Percentiles rank a stretch among this genome's conserved stretches.
Conservation (phyloP, 2,888 invertebrate species). For the Lycocerus yunnanus region DNA sequence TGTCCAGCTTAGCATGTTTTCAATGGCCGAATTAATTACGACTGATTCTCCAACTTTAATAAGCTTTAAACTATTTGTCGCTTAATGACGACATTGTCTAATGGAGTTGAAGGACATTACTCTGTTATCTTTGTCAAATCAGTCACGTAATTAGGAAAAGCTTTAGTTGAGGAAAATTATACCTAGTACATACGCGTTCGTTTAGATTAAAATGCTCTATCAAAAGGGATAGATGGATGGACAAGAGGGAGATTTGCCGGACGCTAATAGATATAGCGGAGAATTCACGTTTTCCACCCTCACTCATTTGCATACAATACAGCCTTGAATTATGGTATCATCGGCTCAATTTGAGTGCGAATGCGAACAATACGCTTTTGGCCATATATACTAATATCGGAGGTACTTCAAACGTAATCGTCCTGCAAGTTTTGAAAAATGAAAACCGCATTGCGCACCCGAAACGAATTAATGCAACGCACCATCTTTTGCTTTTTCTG, state of each 20-base stretch:
- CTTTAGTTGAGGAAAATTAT: neutral
- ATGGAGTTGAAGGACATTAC: slow-evolving; percentile 7
- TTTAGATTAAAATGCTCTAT: slow-evolving; percentile 22
- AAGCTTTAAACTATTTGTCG: slow-evolving; percentile 31
- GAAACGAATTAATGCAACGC: no score
- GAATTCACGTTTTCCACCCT: slow-evolving; percentile 9
- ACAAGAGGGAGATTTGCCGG: slow-evolving; percentile 5
- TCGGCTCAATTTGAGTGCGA: slow-evolving; percentile 19
- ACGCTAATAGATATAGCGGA: slow-evolving; percentile 12
- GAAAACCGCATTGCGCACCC: neutral
- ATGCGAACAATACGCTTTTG: slow-evolving; percentile 10
- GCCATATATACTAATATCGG: slow-evolving; percentile 7
- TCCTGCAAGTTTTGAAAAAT: neutral
- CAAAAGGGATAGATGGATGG: slow-evolving; percentile 10
- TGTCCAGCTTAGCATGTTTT: slow-evolving; percentile 34
- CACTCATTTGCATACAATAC: slow-evolving; percentile 26
- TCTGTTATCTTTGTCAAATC: slow-evolving; percentile 20
- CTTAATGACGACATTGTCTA: slow-evolving; percentile 27
- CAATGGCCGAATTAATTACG: slow-evolving; percentile 32
- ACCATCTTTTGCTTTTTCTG: no score
- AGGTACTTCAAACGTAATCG: slow-evolving; percentile 1
- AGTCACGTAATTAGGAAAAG: slow-evolving; percentile 21
- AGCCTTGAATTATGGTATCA: slow-evolving; percentile 20
- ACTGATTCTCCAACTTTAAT: slow-evolving; percentile 29
- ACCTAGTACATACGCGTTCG: slow-evolving; percentile 1